Conservation (phyloP, 2,888 invertebrate species). For the Epistrophe grossulariae region DNA sequence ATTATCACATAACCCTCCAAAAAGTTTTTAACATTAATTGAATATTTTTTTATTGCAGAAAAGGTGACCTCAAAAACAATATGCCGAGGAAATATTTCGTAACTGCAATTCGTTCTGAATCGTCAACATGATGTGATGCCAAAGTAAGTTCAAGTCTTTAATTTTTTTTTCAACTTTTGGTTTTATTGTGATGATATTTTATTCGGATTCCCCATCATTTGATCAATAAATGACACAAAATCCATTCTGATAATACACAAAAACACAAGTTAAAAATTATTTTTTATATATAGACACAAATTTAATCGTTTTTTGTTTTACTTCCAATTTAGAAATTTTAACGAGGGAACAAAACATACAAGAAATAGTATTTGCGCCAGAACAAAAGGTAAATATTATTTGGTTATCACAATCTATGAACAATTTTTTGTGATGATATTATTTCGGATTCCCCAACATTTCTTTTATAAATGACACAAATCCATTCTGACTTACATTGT, state of each 20-base stretch:
- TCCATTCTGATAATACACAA: conserved; percentile 40
- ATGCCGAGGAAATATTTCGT: background rate
- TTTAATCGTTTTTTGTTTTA: background rate
- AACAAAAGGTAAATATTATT: background rate
- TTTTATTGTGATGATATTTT: conserved; percentile 41
- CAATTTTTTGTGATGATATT: conserved; percentile 40
- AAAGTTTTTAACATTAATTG: too few relatives aligned
- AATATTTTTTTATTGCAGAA: background rate
- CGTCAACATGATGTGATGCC: too few relatives aligned
- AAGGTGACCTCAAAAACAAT: background rate
- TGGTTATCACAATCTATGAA: background rate
- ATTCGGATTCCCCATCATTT: conserved; percentile 66
- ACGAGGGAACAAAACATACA: background rate
- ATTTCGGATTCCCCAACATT: conserved; percentile 63
- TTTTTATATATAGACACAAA: background rate
- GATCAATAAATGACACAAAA: conserved; percentile 58
- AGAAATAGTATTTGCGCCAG: background rate
- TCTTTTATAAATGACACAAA: conserved; percentile 49
- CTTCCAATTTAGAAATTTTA: background rate
- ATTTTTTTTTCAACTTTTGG: background rate
- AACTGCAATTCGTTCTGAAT: background rate
- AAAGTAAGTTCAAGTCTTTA: background rate
- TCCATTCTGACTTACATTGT: conserved; percentile 34
- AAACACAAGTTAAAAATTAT: background rate
- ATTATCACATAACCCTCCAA: too few relatives aligned